These are phyloP conservation scores for Sigmodon hispidus DNA, from an alignment of 2,113 vertebrate species.

Conservation along the genomic window DNA sequence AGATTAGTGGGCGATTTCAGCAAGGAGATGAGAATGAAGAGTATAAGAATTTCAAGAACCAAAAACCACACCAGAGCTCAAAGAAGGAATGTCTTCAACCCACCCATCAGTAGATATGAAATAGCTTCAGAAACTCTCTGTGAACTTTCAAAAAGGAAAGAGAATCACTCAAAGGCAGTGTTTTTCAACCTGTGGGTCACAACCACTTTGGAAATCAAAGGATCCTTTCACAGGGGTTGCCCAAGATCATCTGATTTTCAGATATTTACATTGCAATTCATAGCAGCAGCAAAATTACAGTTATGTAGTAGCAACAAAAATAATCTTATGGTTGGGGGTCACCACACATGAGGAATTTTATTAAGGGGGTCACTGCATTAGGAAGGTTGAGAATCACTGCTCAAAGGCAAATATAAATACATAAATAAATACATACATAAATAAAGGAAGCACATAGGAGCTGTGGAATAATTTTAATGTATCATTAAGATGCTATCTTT, in stretches of 20 bases:
- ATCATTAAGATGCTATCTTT: neutral
- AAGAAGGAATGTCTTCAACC: neutral
- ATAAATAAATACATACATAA: no score
- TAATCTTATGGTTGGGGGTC: neutral
- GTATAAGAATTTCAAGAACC: slow-evolving; percentile 30
- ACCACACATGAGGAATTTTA: neutral
- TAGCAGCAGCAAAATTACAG: neutral
- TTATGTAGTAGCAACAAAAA: neutral
- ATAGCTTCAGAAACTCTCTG: neutral
- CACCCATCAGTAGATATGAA: no score
- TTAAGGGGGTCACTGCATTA: neutral
- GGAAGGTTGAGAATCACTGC: neutral
- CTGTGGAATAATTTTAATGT: neutral
- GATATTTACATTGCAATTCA: neutral
- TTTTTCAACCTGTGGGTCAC: neutral
- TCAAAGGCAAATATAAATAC: neutral
- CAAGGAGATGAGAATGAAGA: neutral
- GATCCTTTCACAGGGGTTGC: neutral
- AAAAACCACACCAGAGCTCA: neutral
- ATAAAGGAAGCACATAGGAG: neutral
- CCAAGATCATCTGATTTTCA: neutral
- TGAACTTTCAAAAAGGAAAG: neutral
- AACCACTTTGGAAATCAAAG: neutral
- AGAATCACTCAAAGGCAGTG: neutral
- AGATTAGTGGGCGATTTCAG: neutral